Percentiles rank a stretch among this genome's conserved stretches.
phyloP scores from a whole-genome alignment of 2,797 vertebrate species.

The Limnodromus scolopaceus region DNA sequence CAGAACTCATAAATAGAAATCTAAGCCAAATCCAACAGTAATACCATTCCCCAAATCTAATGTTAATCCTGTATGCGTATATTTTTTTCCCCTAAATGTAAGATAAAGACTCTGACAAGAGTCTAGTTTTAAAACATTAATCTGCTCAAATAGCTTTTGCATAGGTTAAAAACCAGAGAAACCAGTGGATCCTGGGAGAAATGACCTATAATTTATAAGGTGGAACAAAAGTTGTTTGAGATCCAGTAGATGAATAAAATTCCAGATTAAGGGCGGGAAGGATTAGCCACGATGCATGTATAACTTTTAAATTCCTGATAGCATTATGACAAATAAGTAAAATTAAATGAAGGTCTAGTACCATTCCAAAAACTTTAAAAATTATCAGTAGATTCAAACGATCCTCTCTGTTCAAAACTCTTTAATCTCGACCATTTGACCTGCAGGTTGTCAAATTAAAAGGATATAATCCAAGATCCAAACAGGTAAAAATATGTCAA shows the following conservation, averaged over 20 bases:
- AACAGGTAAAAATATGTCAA: not conserved
- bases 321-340: not conserved
- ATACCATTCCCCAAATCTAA: not conserved
- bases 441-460: not conserved
- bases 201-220: not conserved
- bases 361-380: not conserved
- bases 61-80: not conserved
- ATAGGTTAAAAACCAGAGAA: not conserved
- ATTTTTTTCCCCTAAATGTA: not conserved
- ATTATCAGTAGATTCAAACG: not conserved
- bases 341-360: not conserved
- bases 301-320: not conserved
- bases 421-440: not conserved
- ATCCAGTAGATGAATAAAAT: not conserved
- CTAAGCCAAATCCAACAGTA: not conserved
- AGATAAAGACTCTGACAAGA: not conserved
- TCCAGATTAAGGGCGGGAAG: not conserved
- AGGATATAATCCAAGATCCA: not conserved
- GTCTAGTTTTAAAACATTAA: not conserved
- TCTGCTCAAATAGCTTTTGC: not conserved
- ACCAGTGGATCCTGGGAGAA: not conserved
- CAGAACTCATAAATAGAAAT: not conserved
- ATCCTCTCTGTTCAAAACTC: not conserved
- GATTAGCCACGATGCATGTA: not conserved
- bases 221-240: not conserved